phyloP scores from a whole-genome alignment of 2,113 vertebrate genomes.

The Zapus hudsonius region DNA sequence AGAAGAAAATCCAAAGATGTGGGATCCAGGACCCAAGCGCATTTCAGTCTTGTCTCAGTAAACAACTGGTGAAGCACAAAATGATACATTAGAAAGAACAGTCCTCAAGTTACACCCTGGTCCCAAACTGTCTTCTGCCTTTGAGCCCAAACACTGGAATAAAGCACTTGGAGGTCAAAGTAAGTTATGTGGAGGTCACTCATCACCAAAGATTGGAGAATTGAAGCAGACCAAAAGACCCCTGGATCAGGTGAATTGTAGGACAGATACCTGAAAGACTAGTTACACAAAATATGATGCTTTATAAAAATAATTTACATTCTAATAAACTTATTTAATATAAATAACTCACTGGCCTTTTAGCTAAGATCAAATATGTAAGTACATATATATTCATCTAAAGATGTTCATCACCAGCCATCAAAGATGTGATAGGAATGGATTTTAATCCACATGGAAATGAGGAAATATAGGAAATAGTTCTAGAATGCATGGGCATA shows the following conservation, averaged over 20 bases:
- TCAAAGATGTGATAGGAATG: neutral
- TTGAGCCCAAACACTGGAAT: neutral
- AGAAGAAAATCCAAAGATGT: neutral
- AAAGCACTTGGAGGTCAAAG: neutral
- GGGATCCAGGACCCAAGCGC: neutral
- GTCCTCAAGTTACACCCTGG: neutral
- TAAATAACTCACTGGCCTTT: neutral
- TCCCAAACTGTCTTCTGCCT: neutral
- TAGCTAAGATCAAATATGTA: too few species aligned
- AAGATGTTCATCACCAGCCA: too few species aligned
- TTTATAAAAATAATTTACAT: neutral
- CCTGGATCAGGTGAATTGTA: neutral
- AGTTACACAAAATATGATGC: neutral
- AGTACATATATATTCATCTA: too few species aligned
- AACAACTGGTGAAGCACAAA: neutral
- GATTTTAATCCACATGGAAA: accelerated
- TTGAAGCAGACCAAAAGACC: too few species aligned
- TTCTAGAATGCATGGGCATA: neutral
- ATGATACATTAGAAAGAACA: neutral
- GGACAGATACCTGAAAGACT: neutral
- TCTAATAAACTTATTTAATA: neutral
- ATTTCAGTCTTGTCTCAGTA: neutral
- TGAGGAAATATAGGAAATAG: neutral
- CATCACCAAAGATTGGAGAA: neutral
- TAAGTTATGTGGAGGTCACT: neutral